Percentiles rank a stretch among this genome's conserved stretches.
phyloP scores from a whole-genome alignment of 2,888 invertebrate genomes.

The Gonocerus acuteangulatus region DNA sequence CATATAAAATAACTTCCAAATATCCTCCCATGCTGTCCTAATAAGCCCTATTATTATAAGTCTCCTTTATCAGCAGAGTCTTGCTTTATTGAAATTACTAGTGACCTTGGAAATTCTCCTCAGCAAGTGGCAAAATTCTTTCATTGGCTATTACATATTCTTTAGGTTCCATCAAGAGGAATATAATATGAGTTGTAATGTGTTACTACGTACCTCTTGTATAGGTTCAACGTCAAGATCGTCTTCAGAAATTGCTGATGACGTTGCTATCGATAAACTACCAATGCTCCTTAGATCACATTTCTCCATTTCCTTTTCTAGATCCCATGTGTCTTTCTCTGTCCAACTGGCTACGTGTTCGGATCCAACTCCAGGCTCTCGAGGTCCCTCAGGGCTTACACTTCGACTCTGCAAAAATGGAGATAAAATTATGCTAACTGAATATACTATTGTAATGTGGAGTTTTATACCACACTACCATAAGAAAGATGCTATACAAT shows the following conservation, averaged over 20 bases:
- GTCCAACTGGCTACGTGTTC: conserved; percentile 51
- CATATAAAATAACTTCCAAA: too few relatives aligned
- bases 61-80: too few relatives aligned
- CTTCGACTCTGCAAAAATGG: conserved; percentile 30
- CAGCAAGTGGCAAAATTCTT: too few relatives aligned
- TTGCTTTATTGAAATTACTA: too few relatives aligned
- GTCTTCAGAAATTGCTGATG: conserved; percentile 48
- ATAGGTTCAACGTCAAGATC: conserved; percentile 31
- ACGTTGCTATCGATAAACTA: conserved; percentile 49
- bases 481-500: not conserved
- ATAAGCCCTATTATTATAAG: too few relatives aligned
- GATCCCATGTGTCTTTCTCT: conserved; percentile 38
- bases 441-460: too few relatives aligned
- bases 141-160: too few relatives aligned
- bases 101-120: too few relatives aligned
- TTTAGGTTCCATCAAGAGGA: too few relatives aligned
- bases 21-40: too few relatives aligned
- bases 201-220: conserved; percentile 41
- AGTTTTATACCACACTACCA: too few relatives aligned
- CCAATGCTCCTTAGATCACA: conserved; percentile 51
- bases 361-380: conserved; percentile 70
- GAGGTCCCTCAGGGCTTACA: conserved; percentile 40
- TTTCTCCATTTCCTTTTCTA: conserved; percentile 52
- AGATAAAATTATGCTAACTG: not conserved
- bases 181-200: too few relatives aligned